A percentile compares a stretch with the other conserved stretches of the same genome.
These are phyloP conservation scores for Eupristina koningsbergeri DNA, from an alignment of 1,140 invertebrate species.

Conservation along the genomic window DNA sequence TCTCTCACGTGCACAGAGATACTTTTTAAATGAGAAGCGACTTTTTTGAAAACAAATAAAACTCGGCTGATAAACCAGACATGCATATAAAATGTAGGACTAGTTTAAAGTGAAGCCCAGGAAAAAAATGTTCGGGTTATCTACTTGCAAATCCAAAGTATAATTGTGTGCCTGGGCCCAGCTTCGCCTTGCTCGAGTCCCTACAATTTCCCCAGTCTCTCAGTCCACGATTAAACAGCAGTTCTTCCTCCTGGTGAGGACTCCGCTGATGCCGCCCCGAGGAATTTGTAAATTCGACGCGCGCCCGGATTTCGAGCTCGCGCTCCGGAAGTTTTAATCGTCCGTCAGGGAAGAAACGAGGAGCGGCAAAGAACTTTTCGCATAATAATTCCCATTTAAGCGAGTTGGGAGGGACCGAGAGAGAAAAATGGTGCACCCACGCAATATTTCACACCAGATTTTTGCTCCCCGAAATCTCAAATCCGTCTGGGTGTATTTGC, in stretches of 20 bases:
- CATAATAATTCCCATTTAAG: conserved; percentile 61
- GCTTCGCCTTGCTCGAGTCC: not conserved
- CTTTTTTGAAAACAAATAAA: conserved; percentile 24
- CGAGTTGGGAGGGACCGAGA: not conserved
- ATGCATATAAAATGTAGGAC: not conserved
- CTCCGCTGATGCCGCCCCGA: conserved; percentile 50
- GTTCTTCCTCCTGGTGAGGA: not conserved
- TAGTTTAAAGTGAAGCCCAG: not conserved
- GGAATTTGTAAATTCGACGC: conserved; percentile 68
- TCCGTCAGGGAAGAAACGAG: conserved; percentile 65
- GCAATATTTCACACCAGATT: conserved; percentile 29
- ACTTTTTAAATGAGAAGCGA: not conserved
- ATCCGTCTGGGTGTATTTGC: not conserved
- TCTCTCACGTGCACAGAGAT: no score
- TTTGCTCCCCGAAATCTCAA: not conserved
- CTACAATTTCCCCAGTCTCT: not conserved
- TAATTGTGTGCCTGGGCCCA: conserved; percentile 7
- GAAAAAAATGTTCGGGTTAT: not conserved
- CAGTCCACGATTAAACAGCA: conserved; percentile 16
- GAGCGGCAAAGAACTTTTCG: conserved; percentile 61
- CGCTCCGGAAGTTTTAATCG: conserved; percentile 66
- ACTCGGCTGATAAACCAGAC: not conserved
- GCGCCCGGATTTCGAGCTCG: conserved; percentile 15
- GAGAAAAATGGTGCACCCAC: not conserved
- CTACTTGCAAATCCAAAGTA: conserved; percentile 29